Conservation (phyloP, 2,797 vertebrate genomes). For the Meriones psammophilus region DNA sequence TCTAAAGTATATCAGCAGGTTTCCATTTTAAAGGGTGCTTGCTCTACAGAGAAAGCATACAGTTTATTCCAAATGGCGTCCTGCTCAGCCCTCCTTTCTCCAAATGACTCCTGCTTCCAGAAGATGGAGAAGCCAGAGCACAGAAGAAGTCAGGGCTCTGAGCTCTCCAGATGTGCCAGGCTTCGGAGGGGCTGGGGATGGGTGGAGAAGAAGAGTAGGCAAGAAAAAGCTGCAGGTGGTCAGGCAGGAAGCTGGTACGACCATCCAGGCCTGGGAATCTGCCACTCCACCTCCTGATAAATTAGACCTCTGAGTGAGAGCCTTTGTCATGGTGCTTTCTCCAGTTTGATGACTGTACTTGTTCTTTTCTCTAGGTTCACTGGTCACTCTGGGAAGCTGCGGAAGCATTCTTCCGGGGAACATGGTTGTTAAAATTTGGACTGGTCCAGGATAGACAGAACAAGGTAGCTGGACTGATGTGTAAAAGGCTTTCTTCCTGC, state of each 20-base stretch:
- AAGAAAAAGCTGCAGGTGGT: background rate
- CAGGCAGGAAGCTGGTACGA: background rate
- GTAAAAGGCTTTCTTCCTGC: background rate
- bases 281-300: background rate
- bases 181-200: too few species aligned
- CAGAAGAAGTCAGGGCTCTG: fast-evolving
- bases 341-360: too few species aligned
- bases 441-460: background rate
- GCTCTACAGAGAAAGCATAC: fast-evolving
- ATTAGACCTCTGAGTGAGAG: background rate
- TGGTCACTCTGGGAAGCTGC: background rate
- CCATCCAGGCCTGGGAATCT: background rate
- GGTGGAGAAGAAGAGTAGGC: too few species aligned
- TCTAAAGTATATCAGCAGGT: background rate
- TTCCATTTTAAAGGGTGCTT: background rate
- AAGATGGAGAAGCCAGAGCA: background rate
- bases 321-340: background rate
- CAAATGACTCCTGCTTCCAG: background rate
- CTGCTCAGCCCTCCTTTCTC: background rate
- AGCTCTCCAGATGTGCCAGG: background rate
- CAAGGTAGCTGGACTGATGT: background rate
- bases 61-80: background rate
- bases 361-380: background rate
- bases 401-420: background rate
- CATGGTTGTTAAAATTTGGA: background rate